Evolutionary conservation across 2,113 vertebrate genomes (phyloP), one percentile per base, ranked within the genome.

Genomic region (Peucedramus taeniatus): DNA sequence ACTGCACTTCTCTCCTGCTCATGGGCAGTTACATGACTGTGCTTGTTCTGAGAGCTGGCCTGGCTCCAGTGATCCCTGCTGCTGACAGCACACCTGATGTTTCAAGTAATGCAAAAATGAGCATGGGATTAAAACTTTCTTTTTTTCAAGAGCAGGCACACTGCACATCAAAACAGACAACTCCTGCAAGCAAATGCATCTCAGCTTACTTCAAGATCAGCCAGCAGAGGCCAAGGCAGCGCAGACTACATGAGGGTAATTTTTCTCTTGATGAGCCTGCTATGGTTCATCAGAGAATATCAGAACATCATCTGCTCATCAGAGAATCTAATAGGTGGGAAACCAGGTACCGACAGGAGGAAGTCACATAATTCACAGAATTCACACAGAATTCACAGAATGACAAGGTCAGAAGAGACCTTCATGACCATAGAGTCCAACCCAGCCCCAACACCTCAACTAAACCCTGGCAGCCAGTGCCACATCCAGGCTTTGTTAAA

Each of bases 21-120:
- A 18, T 0, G 0, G 42, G 31, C 16, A 63, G 60, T 9, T 45
- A 1, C 2, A 18, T 0, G 3, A 18, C 33, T 4, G 5, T 10
- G 7, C 19, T 27, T 40, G 8, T 28, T 64, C 59, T 39, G 30
- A 44, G n/a, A 75, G 24, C 28, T 64, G 35, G 33, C 35, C 42
- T 54, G 74, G 42, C 51, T 54, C 56, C 50, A 66, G 42, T 1
- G 17, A 15, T n/a, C 49, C 20, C 47, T 5, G 0, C 40, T 44
- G 49, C 63, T 2, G 2, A 37, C 23, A 85, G 40, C 27, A 76
- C 9, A 31, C 15, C 30, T 39, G 39, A 6, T 40, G 57, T 6
- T 45, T 45, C 13, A 44, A 8, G 28, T 15, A 14, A 39, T 3
- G 4, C 19, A 76, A 40, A 95, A 79, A 44, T 0, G 1, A 80